Evolutionary conservation across 2,888 invertebrate species (phyloP), one percentile per base, ranked within the genome.

Genomic region (Nipponacmea schrenckii): DNA sequence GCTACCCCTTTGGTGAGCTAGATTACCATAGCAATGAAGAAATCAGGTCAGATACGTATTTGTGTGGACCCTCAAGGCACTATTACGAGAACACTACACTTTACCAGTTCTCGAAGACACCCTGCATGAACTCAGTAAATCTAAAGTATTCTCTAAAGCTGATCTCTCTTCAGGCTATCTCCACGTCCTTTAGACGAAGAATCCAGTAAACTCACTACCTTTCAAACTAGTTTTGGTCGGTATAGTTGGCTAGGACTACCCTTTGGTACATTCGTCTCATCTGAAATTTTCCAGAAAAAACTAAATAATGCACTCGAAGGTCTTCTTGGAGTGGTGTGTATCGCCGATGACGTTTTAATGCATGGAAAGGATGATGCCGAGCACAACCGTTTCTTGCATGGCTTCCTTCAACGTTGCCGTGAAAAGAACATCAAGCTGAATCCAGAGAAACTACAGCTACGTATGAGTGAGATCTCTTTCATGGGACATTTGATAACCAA

Each of bases 241-340:
- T 79, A 72, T 66, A 14, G 77, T 50, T 79, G 76, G 77, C 64
- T 67, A 3, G 64, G 75, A 64, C 63, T 79, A 20, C 75, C 77
- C 5, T 78, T 79, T 62, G 77, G 78, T 14, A 27, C 56, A 20
- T 71, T 67, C 17, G 77, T 73, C 12, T 75, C 73, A 10, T 63
- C 78, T 24, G 73, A 78, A 63, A 78, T 75, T 17, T 78, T 78
- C 68, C 79, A 77, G 69, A 72, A 67, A 64, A 74, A 74, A 26
- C 67, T 79, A 14, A 48, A 70, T 3, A 68, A 74, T 44, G 73
- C 72, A 3, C 45, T 78, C 27, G 64, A 69, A 8, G 76, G 75
- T n/a, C 72, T 79, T 12, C 69, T 66, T 27, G 77, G 77, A 12
- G 75, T 77, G 17, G 68, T 72, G 12, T 74, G 75, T 64, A 66